These are phyloP conservation scores for Calycopis cecrops DNA, from an alignment of 1,140 invertebrate species.

Conservation along the genomic window DNA sequence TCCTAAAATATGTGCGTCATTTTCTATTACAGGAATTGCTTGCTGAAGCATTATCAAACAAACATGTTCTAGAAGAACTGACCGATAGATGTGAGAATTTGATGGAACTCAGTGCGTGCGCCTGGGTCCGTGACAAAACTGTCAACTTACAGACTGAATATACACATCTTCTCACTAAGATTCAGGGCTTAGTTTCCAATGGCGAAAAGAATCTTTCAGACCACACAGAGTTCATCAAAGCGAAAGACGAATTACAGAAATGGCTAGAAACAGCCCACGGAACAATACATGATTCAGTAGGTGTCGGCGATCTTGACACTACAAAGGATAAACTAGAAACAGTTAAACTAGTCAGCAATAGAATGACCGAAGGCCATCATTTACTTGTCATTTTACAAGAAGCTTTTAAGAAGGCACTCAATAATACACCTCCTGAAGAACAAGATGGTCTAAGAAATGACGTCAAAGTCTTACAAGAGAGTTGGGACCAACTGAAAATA, in stretches of 20 bases:
- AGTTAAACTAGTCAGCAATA: conserved; percentile 81
- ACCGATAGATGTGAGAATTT: conserved; percentile 91
- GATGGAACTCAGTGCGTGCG: conserved; percentile 89
- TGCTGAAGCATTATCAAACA: conserved; percentile 85
- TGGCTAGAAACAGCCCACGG: conserved; percentile 88
- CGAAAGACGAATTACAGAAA: conserved; percentile 86
- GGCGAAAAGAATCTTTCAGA: conserved; percentile 92
- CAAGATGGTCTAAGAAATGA: conserved; percentile 85
- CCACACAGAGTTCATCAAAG: conserved; percentile 91
- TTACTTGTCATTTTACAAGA: conserved; percentile 86
- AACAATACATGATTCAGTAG: conserved; percentile 87
- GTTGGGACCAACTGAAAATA: conserved; percentile 89
- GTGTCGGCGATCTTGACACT: conserved; percentile 84
- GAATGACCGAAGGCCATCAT: conserved; percentile 91
- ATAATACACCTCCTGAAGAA: conserved; percentile 86
- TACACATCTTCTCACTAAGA: conserved; percentile 83
- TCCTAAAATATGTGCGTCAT: too few species aligned
- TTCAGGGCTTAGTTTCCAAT: conserved; percentile 86
- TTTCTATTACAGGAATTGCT: conserved; percentile 76
- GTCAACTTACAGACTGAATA: conserved; percentile 89
- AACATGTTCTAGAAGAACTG: conserved; percentile 86
- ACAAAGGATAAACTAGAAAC: conserved; percentile 91
- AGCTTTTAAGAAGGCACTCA: conserved; percentile 89
- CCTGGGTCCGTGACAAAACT: conserved; percentile 89
- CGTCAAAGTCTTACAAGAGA: conserved; percentile 83